Evolutionary conservation across 2,797 vertebrate genomes (phyloP).

Genomic region (Xiphophorus birchmanni): DNA sequence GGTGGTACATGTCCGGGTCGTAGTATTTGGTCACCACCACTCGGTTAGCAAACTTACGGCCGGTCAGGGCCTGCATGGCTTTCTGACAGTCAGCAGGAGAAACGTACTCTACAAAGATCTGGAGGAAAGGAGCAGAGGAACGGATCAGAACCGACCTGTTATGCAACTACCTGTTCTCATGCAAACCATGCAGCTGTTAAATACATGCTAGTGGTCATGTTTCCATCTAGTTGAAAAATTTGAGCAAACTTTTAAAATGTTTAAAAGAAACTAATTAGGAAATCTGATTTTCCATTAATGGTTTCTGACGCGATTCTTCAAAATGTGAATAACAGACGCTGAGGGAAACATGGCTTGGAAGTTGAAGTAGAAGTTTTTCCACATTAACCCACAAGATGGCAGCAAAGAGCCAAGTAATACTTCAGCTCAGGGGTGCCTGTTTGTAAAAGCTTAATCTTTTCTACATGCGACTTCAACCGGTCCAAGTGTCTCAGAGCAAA

Average conservation of each 20-base stretch:
- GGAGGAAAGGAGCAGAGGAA: slow-evolving; percentile 4
- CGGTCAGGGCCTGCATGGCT: slow-evolving; percentile 83
- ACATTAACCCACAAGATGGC: background rate
- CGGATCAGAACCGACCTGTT: background rate
- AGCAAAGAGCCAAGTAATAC: background rate
- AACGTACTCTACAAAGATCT: slow-evolving; percentile 84
- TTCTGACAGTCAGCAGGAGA: slow-evolving; percentile 83
- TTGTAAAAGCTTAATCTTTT: background rate
- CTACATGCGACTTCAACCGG: background rate
- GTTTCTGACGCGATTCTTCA: background rate
- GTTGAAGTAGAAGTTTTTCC: background rate
- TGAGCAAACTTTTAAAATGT: no score
- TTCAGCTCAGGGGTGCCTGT: background rate
- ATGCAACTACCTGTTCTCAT: background rate
- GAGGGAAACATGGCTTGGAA: no score
- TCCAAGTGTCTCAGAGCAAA: slow-evolving; percentile 9
- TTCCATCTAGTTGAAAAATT: background rate
- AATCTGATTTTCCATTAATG: no score
- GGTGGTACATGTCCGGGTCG: slow-evolving; percentile 82
- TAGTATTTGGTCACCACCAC: slow-evolving; percentile 86
- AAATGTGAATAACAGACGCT: no score
- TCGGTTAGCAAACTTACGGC: slow-evolving; percentile 84
- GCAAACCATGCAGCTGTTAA: background rate
- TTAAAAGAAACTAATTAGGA: no score
- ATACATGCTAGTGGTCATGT: background rate